Evolutionary conservation across 2,888 invertebrate genomes (phyloP).

Genomic region (Mongoloraphidia duomilia): DNA sequence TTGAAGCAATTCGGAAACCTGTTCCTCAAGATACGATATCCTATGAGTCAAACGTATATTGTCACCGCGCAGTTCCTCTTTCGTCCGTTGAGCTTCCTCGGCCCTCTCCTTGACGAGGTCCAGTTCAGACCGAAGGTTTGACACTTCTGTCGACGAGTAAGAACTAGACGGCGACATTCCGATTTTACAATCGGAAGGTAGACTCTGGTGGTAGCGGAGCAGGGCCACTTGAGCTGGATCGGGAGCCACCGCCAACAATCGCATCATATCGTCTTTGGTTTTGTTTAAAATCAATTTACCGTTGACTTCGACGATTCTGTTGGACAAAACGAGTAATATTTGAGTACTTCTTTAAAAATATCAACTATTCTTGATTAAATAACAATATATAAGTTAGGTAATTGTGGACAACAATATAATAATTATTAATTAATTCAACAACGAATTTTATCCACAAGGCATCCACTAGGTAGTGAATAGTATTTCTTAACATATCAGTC

Average conservation of each 20-base stretch:
- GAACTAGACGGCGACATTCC: slow-evolving; percentile 22
- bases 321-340: slow-evolving; percentile 6
- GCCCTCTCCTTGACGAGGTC: slow-evolving; percentile 42
- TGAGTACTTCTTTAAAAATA: slow-evolving; percentile 11
- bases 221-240: slow-evolving; percentile 51
- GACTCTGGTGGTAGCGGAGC: slow-evolving; percentile 28
- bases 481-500: too few relatives aligned
- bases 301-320: slow-evolving; percentile 66
- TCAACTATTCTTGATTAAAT: slow-evolving; percentile 16
- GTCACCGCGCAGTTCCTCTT: slow-evolving; percentile 54
- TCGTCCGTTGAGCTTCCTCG: slow-evolving; percentile 46
- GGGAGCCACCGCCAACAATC: slow-evolving; percentile 45
- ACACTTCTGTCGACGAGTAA: slow-evolving; percentile 33
- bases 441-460: too few relatives aligned
- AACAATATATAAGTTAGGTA: too few relatives aligned
- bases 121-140: slow-evolving; percentile 40
- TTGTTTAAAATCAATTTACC: slow-evolving; percentile 57
- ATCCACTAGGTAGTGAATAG: slow-evolving; percentile 1
- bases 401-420: too few relatives aligned
- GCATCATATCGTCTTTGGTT: slow-evolving; percentile 54
- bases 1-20: slow-evolving; percentile 41
- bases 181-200: slow-evolving; percentile 12
- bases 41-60: slow-evolving; percentile 75
- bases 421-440: too few relatives aligned
- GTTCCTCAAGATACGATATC: slow-evolving; percentile 80